phyloP scores from a whole-genome alignment of 2,797 vertebrate genomes.

The Crypturellus tataupa region DNA sequence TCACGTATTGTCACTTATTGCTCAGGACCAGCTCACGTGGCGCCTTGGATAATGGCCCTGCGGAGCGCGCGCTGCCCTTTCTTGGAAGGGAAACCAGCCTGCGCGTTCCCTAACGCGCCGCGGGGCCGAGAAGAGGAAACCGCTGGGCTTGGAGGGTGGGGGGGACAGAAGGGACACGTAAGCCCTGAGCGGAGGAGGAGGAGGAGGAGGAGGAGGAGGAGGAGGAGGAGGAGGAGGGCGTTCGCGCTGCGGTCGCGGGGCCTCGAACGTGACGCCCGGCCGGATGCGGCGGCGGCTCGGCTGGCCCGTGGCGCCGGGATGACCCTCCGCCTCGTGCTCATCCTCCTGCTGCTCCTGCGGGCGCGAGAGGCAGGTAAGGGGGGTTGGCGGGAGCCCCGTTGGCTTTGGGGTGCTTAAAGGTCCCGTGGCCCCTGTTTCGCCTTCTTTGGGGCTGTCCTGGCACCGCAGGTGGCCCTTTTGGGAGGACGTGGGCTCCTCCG shows the following conservation, averaged over 20 bases:
- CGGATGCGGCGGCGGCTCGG: neutral
- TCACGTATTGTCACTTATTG: accelerated
- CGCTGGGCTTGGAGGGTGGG: no score
- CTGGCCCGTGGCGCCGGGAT: neutral
- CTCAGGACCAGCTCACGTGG: neutral
- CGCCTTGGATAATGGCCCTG: neutral
- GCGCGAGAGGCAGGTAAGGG: neutral
- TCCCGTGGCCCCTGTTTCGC: no score
- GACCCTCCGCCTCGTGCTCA: neutral
- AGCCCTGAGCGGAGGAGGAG: neutral
- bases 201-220: no score
- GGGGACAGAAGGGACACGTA: neutral
- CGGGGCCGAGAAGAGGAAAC: neutral
- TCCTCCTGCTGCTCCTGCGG: neutral
- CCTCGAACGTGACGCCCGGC: accelerated
- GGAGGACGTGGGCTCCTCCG: no score
- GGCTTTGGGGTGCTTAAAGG: no score
- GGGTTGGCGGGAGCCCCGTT: neutral
- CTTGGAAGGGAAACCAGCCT: neutral
- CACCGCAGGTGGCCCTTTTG: no score
- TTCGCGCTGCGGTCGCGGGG: neutral
- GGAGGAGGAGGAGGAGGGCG: neutral
- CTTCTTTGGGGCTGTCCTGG: no score
- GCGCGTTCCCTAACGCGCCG: neutral
- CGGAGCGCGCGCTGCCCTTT: no score